Conservation (phyloP, 2,113 vertebrate genomes). For the Limnothrissa miodon region DNA sequence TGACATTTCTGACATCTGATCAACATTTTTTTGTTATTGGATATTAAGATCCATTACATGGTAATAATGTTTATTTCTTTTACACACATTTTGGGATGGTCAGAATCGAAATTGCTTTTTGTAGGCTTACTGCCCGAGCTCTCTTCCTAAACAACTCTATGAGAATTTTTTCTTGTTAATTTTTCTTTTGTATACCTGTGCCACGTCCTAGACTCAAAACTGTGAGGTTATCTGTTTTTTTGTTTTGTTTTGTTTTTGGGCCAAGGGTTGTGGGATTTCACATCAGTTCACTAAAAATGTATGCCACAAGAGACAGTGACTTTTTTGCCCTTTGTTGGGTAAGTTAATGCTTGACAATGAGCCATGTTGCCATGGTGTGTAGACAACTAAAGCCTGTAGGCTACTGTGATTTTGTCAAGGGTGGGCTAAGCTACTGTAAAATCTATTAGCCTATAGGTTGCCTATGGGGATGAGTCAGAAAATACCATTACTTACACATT, state of each 20-base stretch:
- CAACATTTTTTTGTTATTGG: neutral
- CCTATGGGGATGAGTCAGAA: neutral
- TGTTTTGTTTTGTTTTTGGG: neutral
- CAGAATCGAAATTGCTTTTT: neutral
- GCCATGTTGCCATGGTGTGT: slow-evolving; percentile 39
- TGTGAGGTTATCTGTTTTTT: neutral
- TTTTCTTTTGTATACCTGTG: neutral
- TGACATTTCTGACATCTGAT: neutral
- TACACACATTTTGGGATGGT: too few species aligned
- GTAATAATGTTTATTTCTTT: neutral
- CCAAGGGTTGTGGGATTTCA: neutral
- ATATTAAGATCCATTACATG: neutral
- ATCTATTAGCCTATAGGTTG: neutral
- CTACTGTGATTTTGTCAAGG: neutral
- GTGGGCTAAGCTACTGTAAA: neutral
- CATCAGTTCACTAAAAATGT: neutral
- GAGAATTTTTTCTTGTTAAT: neutral
- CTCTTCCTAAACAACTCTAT: neutral
- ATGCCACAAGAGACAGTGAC: slow-evolving; percentile 8
- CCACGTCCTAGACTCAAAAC: neutral
- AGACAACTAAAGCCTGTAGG: neutral
- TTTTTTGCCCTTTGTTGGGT: slow-evolving; percentile 31
- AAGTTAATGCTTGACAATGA: slow-evolving; percentile 23
- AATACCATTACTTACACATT: neutral
- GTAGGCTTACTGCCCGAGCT: neutral